These are phyloP conservation scores for Tipula vernalis DNA, from an alignment of 2,888 invertebrate species.

Conservation along the genomic window DNA sequence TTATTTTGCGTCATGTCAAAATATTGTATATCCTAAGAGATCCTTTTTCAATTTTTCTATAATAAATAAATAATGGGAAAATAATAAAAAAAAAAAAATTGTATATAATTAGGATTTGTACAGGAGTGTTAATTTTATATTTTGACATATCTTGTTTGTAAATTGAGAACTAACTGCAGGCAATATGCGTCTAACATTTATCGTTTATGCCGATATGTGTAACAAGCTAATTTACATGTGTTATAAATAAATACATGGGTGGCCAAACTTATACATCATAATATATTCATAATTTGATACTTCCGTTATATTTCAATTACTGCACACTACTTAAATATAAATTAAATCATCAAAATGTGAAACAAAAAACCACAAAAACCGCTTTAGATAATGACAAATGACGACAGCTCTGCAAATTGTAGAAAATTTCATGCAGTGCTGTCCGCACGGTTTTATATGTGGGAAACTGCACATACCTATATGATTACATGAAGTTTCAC, in stretches of 20 bases:
- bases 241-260: background rate
- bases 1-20: background rate
- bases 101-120: background rate
- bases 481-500: background rate
- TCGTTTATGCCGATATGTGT: background rate
- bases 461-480: background rate
- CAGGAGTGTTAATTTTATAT: background rate
- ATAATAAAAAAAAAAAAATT: background rate
- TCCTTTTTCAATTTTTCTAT: background rate
- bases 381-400: background rate
- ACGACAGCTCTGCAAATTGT: background rate
- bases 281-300: background rate
- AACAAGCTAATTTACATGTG: slow-evolving; percentile 4
- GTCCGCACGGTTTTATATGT: background rate
- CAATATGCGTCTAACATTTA: background rate
- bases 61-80: background rate
- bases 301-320: background rate
- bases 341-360: background rate
- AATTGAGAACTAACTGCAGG: background rate
- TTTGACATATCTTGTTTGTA: background rate
- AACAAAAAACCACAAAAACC: background rate
- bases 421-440: background rate
- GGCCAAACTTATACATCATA: background rate
- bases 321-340: background rate
- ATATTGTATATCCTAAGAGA: background rate